These are phyloP conservation scores for Triplophysa bombifrons DNA, from an alignment of 2,797 vertebrate species.

Conservation along the genomic window DNA sequence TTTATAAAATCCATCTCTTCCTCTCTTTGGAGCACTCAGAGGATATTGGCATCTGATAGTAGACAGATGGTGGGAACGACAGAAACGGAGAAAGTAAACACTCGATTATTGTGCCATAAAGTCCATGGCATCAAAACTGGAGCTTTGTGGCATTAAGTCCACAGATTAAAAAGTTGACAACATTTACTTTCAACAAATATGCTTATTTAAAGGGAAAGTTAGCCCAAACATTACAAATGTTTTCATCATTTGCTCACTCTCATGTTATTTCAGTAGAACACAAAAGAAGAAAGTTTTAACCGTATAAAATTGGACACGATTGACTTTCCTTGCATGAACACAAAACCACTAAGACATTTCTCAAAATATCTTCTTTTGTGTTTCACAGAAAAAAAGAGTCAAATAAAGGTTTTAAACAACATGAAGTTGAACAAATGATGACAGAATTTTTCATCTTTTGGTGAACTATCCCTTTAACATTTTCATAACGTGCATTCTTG, in stretches of 20 bases:
- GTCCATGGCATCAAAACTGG: background rate
- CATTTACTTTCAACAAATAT: background rate
- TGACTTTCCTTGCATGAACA: too few species aligned
- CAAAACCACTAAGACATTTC: too few species aligned
- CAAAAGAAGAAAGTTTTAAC: too few species aligned
- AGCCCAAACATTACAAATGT: too few species aligned
- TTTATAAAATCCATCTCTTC: slow-evolving; percentile 29
- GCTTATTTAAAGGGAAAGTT: too few species aligned
- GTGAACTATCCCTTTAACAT: background rate
- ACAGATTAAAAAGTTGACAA: background rate
- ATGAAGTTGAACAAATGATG: too few species aligned
- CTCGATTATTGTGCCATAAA: background rate
- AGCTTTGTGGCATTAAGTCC: background rate
- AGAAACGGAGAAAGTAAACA: background rate
- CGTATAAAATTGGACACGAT: background rate
- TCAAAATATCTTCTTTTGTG: too few species aligned
- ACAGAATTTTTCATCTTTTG: too few species aligned
- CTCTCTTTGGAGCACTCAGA: background rate
- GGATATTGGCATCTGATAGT: slow-evolving; percentile 46
- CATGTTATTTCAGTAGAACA: too few species aligned
- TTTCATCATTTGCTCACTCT: too few species aligned
- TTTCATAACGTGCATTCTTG: background rate
- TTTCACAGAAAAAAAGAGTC: too few species aligned
- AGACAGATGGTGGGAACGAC: slow-evolving; percentile 34
- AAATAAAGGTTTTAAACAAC: too few species aligned